These are phyloP conservation scores for Chitala chitala DNA, from an alignment of 2,113 vertebrate genomes.

Conservation along the genomic window DNA sequence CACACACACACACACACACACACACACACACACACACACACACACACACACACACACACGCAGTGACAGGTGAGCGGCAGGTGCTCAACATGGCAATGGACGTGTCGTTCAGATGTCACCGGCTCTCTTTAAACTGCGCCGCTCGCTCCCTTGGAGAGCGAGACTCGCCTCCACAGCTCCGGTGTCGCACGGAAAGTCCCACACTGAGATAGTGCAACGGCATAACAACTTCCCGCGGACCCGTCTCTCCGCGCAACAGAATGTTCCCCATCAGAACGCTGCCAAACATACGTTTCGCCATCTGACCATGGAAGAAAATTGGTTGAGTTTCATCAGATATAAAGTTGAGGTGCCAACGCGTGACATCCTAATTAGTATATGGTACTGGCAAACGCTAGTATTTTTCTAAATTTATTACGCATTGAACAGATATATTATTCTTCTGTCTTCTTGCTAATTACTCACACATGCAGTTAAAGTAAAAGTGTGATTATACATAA, in stretches of 20 bases:
- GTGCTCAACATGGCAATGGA: not conserved
- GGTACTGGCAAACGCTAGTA: constrained; percentile 18
- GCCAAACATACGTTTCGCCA: constrained; percentile 31
- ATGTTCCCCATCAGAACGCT: constrained; percentile 20
- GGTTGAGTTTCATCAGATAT: constrained; percentile 15
- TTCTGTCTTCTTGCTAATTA: constrained; percentile 14
- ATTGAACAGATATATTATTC: not conserved
- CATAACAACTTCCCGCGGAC: constrained; percentile 23
- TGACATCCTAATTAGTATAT: constrained; percentile 28
- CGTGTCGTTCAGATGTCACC: not conserved
- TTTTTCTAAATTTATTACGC: constrained; percentile 24
- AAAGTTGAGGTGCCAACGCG: constrained; percentile 21
- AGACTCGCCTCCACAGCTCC: not conserved
- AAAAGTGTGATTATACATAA: not conserved
- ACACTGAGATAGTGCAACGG: constrained; percentile 5
- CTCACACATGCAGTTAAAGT: constrained; percentile 11
- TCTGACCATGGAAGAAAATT: constrained; percentile 22
- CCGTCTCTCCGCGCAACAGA: constrained; percentile 12
- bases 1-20: no score
- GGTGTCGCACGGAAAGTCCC: constrained; percentile 12
- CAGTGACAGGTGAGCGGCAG: not conserved
- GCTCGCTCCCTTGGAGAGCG: not conserved
- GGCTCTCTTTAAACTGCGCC: not conserved
- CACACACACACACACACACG: no score
- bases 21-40: no score